Conservation (phyloP, 2,797 vertebrate genomes). For the Cyclura pinguis region DNA sequence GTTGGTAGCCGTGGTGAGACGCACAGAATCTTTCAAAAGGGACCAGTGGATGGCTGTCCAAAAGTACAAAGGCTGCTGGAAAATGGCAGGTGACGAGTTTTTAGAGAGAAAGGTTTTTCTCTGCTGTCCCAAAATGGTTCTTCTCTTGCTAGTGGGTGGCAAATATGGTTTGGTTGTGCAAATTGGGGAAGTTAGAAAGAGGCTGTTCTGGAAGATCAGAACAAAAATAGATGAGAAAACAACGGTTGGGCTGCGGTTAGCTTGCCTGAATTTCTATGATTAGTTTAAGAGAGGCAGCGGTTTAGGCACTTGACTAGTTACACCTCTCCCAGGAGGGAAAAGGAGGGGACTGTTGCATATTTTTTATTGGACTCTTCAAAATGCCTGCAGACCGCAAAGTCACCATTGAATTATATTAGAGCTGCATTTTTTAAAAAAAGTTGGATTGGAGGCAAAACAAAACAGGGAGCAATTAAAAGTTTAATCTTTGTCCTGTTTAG, state of each 20-base stretch:
- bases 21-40: neutral
- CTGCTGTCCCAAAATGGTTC: neutral
- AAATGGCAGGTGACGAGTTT: neutral
- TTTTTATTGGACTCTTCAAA: neutral
- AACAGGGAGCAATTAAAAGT: neutral
- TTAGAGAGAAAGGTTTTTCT: neutral
- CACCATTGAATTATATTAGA: neutral
- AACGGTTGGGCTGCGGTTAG: constrained; percentile 41
- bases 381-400: neutral
- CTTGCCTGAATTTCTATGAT: constrained; percentile 35
- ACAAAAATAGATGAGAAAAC: constrained; percentile 38
- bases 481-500: neutral
- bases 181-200: constrained; percentile 18
- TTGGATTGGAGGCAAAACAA: neutral
- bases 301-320: constrained; percentile 29
- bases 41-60: neutral
- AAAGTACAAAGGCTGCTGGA: neutral
- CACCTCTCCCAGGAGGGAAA: neutral
- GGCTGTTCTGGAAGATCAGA: constrained; percentile 1
- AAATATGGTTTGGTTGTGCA: neutral
- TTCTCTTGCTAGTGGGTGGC: constrained; percentile 11
- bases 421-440: neutral
- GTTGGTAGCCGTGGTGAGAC: neutral
- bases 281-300: constrained; percentile 8
- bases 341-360: neutral